Evolutionary conservation across 1,140 invertebrate genomes (phyloP), one percentile per base, ranked within the genome.

Genomic region (Tetragnatha versicolor): DNA sequence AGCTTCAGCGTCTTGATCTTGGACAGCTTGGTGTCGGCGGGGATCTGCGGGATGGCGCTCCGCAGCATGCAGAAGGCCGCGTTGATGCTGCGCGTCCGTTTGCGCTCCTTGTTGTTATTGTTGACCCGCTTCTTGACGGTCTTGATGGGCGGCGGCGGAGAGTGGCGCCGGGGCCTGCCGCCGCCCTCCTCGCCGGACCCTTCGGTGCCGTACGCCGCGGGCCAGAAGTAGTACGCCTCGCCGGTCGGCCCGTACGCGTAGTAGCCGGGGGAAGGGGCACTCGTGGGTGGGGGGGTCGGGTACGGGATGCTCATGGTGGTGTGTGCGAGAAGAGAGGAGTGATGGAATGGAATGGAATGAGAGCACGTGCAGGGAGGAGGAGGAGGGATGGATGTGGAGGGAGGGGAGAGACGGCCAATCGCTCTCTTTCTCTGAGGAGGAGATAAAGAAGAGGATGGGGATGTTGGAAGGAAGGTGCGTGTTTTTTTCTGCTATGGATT

Each of bases 21-120:
- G 39, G 88, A 89, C 55, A 97, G 85, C 86, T 98, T 98, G 0
- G 96, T 98, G 84, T 98, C 96, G 0, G 93, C 91, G 0, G 96
- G 96, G 6, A 98, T 95, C 83, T 98, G 97, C 0, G 97, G 97
- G 82, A 98, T 98, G 85, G 94, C 94, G 75, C 96, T 94, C 3
- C 96, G 86, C 0, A 98, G 88, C 83, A 95, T 92, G 0, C 94
- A 91, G 84, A 98, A 98, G 0, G 96, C 96, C 77, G 92, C 95
- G 87, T 98, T 98, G 81, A 98, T 97, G 81, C 93, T 96, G 85
- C 95, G 93, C 0, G 96, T 98, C 70, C 90, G 83, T 82, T 95
- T 86, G 47, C 96, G 86, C 85, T 98, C 96, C 85, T 98, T 98
- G 86, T 95, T 96, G 85, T 98, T 98, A 33, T 95, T 93, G 3